Percentiles rank a stretch among this genome's conserved stretches.
Evolutionary conservation across 1,140 invertebrate species (phyloP).

Genomic region (Heliconius congener): DNA sequence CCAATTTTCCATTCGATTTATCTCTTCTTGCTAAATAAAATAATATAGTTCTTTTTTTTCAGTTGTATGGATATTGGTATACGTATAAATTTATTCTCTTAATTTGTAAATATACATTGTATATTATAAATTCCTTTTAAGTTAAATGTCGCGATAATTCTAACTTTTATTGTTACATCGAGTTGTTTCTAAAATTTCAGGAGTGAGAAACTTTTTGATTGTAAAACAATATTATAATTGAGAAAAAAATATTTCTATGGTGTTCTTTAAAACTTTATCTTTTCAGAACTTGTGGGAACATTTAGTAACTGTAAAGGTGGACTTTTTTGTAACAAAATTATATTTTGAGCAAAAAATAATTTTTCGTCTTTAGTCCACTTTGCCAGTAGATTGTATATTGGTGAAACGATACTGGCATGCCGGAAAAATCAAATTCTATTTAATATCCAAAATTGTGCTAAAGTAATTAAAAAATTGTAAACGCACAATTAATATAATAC

Average conservation of each 20-base stretch:
- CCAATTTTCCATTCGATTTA: not conserved
- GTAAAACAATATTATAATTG: not conserved
- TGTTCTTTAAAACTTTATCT: not conserved
- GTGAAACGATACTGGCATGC: not conserved
- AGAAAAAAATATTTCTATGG: not conserved
- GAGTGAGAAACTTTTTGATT: conserved; percentile 3
- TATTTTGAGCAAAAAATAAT: not conserved
- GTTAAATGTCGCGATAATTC: not conserved
- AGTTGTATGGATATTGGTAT: not conserved
- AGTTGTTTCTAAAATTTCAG: not conserved
- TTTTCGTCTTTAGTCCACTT: conserved; percentile 4
- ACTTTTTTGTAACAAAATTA: not conserved
- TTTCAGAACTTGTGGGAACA: not conserved
- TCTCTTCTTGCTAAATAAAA: too few species aligned
- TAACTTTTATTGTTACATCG: conserved; percentile 2
- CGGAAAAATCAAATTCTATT: not conserved
- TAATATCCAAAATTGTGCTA: not conserved
- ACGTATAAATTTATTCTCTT: not conserved
- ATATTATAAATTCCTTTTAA: not conserved
- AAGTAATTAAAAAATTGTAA: not conserved
- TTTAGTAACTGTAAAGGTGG: not conserved
- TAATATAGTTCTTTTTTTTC: not conserved
- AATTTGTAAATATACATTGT: conserved; percentile 9
- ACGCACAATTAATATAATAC: not conserved
- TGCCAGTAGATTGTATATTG: not conserved